A percentile compares a stretch with the other conserved stretches of the same genome.
Evolutionary conservation across 37 sponge, comb jelly and placozoan genomes (phyloP).

Genomic region (Bolinopsis microptera): DNA sequence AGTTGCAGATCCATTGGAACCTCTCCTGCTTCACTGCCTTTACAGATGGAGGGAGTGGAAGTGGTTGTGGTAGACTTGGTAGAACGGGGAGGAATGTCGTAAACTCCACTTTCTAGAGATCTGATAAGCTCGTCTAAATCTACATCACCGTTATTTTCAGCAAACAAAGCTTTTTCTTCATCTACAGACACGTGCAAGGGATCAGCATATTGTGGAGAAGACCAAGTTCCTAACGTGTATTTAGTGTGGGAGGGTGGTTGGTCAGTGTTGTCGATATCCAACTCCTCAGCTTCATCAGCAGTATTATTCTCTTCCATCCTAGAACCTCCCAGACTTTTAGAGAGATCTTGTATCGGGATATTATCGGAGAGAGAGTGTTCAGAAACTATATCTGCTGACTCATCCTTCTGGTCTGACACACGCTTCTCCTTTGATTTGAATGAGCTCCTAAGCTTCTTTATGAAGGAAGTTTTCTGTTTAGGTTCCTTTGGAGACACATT

Average conservation of each 20-base stretch:
- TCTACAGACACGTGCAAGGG: neutral
- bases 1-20: neutral
- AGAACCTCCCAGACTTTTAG: neutral
- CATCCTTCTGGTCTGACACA: neutral
- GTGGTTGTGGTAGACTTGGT: neutral
- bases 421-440: neutral
- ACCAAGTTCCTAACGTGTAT: neutral
- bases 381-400: neutral
- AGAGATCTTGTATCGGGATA: neutral
- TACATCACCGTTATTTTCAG: neutral
- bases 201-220: neutral
- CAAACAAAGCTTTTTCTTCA: neutral
- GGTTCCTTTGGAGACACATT: neutral
- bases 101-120: neutral
- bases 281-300: neutral
- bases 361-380: neutral
- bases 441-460: slow-evolving; percentile 10
- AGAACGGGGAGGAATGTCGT: neutral
- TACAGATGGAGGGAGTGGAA: neutral
- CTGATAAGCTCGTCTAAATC: neutral
- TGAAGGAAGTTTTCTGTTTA: neutral
- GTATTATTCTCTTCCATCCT: neutral
- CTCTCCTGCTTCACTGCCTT: neutral
- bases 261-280: neutral
- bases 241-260: neutral